Conservation (phyloP, 2,888 invertebrate genomes). For the Antitype chi region DNA sequence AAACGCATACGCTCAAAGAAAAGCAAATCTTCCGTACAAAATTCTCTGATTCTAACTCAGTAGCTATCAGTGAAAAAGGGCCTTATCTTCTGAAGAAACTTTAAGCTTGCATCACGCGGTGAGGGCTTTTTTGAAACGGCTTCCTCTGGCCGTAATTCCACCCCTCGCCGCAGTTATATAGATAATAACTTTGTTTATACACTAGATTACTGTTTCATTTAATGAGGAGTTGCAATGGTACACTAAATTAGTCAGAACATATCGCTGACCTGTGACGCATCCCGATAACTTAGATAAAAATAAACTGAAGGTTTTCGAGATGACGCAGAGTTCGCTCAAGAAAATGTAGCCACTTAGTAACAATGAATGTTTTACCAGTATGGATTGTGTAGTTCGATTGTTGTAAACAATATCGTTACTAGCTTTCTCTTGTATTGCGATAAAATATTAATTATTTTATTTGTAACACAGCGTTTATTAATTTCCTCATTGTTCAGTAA, state of each 20-base stretch:
- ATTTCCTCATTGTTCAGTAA: conserved; percentile 13
- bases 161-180: background rate
- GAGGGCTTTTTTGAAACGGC: no score
- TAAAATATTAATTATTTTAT: conserved; percentile 44
- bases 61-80: no score
- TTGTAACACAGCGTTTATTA: conserved; percentile 13
- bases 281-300: conserved; percentile 54
- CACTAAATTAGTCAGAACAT: conserved; percentile 42
- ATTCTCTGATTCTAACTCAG: no score
- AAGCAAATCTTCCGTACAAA: no score
- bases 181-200: conserved; percentile 32
- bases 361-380: conserved; percentile 25
- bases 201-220: conserved; percentile 35
- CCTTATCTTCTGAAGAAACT: no score
- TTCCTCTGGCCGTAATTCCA: no score
- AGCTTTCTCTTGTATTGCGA: conserved; percentile 39
- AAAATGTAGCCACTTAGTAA: conserved; percentile 35
- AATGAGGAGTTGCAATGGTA: conserved; percentile 30
- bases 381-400: conserved; percentile 10
- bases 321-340: conserved; percentile 29
- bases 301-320: conserved; percentile 38
- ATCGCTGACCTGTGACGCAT: conserved; percentile 56
- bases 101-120: no score
- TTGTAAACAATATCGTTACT: conserved; percentile 33
- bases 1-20: no score